Evolutionary conservation across 1,140 invertebrate species (phyloP).

Genomic region (Amphibalanus amphitrite): DNA sequence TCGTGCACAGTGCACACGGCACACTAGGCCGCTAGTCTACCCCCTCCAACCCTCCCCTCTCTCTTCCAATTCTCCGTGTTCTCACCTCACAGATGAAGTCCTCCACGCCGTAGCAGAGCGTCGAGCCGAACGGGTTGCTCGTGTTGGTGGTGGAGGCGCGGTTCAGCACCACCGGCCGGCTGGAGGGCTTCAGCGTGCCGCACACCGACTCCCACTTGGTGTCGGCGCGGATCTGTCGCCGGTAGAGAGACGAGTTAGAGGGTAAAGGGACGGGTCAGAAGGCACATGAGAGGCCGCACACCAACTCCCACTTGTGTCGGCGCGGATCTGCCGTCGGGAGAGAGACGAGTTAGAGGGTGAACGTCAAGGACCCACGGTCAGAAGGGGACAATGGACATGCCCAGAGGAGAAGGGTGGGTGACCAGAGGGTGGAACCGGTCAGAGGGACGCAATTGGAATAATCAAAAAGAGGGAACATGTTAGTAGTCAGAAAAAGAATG

Average conservation of each 20-base stretch:
- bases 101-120: slow-evolving; percentile 86
- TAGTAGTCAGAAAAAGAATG: no score
- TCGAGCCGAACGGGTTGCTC: slow-evolving; percentile 89
- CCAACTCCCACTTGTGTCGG: slow-evolving; percentile 16
- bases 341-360: no score
- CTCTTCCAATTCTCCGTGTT: slow-evolving; percentile 9
- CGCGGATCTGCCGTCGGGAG: background rate
- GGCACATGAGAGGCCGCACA: slow-evolving; percentile 4
- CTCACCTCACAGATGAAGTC: slow-evolving; percentile 88
- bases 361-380: no score
- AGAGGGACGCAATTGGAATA: no score
- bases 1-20: no score
- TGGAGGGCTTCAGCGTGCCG: slow-evolving; percentile 62
- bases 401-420: no score
- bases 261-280: slow-evolving; percentile 32
- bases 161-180: slow-evolving; percentile 81
- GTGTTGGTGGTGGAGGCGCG: slow-evolving; percentile 85
- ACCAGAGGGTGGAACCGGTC: no score
- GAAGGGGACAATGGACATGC: no score
- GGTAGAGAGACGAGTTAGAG: no score
- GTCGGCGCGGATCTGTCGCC: slow-evolving; percentile 12
- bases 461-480: no score
- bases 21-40: no score
- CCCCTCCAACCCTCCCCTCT: no score
- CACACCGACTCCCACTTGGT: slow-evolving; percentile 42